phyloP scores from a whole-genome alignment of 1,140 invertebrate species.

The Habropoda laboriosa region DNA sequence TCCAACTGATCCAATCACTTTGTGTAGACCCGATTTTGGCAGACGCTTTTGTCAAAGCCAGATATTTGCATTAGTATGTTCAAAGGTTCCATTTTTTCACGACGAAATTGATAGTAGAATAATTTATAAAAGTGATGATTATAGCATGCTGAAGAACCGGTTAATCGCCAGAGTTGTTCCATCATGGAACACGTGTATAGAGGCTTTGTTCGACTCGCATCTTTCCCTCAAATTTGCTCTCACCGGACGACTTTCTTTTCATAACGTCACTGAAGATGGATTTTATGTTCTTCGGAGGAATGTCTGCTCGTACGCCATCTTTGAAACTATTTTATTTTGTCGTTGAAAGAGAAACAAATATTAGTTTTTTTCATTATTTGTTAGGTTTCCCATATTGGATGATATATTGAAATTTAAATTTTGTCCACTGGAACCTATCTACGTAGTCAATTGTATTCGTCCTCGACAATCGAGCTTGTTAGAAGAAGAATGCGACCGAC shows the following conservation, averaged over 20 bases:
- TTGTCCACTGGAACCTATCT: constrained; percentile 72
- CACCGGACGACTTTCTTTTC: constrained; percentile 81
- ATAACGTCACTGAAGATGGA: constrained; percentile 81
- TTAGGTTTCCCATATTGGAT: constrained; percentile 75
- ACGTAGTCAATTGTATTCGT: constrained; percentile 70
- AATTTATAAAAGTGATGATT: neutral
- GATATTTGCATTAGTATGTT: constrained; percentile 71
- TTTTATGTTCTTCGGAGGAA: constrained; percentile 75
- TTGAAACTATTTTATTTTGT: too few species aligned
- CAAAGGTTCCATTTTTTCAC: too few species aligned
- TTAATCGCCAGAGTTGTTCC: constrained; percentile 76
- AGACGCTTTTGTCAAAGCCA: constrained; percentile 63
- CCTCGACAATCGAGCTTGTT: fast-evolving
- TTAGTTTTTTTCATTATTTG: constrained; percentile 3
- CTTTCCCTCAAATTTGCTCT: constrained; percentile 83
- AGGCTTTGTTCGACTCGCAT: constrained; percentile 81
- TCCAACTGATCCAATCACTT: constrained; percentile 68
- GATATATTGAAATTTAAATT: constrained; percentile 72
- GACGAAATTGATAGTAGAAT: neutral
- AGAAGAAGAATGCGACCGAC: too few species aligned
- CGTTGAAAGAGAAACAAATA: neutral
- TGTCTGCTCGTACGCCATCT: constrained; percentile 66
- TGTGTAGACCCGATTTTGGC: constrained; percentile 60
- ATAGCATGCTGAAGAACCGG: constrained; percentile 82
- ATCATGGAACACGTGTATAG: constrained; percentile 82